These are phyloP conservation scores for Phalacrocorax pelagicus DNA, from an alignment of 2,113 vertebrate species.

Conservation along the genomic window DNA sequence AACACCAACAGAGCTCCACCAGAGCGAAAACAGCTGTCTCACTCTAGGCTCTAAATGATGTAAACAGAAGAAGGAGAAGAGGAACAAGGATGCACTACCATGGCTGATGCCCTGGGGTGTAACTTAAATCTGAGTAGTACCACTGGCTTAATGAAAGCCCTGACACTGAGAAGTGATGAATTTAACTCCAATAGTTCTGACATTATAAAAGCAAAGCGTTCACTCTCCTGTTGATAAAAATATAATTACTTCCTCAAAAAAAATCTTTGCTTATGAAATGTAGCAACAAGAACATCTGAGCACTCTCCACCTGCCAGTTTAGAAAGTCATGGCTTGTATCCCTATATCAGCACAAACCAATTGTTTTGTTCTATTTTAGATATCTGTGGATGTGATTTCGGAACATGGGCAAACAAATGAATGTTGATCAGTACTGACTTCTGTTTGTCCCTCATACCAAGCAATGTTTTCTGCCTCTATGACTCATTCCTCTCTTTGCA, in stretches of 20 bases:
- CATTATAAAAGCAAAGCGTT: neutral
- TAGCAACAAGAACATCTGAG: neutral
- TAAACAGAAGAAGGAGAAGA: neutral
- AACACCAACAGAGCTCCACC: neutral
- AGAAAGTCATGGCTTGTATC: neutral
- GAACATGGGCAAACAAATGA: neutral
- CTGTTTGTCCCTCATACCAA: neutral
- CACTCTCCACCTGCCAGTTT: neutral
- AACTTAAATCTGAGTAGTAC: neutral
- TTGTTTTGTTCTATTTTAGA: neutral
- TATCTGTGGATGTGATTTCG: neutral
- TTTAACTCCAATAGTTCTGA: neutral
- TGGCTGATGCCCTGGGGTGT: neutral
- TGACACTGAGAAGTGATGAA: neutral
- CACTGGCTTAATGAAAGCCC: neutral
- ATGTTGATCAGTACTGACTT: neutral
- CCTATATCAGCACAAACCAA: neutral
- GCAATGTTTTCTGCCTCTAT: neutral
- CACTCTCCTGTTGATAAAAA: neutral
- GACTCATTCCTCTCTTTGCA: neutral
- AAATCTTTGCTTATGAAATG: neutral
- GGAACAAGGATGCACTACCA: neutral
- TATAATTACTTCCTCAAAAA: neutral
- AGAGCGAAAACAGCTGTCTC: neutral
- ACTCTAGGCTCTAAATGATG: neutral